A percentile compares a stretch with the other conserved stretches of the same genome.
These are phyloP conservation scores for Poecilia wingei DNA, from an alignment of 2,797 vertebrate species.

Conservation along the genomic window DNA sequence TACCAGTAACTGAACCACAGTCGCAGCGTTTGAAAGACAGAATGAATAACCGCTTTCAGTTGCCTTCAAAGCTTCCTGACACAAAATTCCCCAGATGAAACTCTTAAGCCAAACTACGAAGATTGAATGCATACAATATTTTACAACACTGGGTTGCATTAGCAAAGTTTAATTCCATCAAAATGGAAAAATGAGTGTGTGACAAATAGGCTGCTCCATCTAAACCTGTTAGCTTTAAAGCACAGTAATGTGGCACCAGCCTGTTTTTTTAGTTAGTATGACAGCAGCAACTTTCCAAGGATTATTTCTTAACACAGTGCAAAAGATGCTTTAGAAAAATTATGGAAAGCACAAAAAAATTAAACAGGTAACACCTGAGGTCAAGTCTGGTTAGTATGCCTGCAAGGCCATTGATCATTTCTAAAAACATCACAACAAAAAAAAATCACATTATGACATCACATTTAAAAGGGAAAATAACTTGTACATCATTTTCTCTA, in stretches of 20 bases:
- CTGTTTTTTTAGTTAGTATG: neutral
- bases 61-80: neutral
- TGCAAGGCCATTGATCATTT: neutral
- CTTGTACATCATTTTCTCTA: neutral
- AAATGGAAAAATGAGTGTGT: neutral
- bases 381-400: neutral
- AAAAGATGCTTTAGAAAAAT: neutral
- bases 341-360: conserved; percentile 14
- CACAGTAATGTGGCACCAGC: neutral
- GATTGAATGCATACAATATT: neutral
- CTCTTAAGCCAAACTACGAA: neutral
- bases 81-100: neutral
- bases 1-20: neutral
- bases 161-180: neutral
- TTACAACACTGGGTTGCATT: neutral
- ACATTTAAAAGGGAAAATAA: neutral
- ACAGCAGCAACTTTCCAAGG: neutral
- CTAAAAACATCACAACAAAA: neutral
- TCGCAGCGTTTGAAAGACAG: neutral
- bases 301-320: neutral
- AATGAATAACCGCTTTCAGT: neutral
- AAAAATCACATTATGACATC: neutral
- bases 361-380: conserved; percentile 22
- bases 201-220: neutral
- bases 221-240: neutral